Conservation (phyloP, 2,113 vertebrate genomes). For the Anarrhichthys ocellatus region DNA sequence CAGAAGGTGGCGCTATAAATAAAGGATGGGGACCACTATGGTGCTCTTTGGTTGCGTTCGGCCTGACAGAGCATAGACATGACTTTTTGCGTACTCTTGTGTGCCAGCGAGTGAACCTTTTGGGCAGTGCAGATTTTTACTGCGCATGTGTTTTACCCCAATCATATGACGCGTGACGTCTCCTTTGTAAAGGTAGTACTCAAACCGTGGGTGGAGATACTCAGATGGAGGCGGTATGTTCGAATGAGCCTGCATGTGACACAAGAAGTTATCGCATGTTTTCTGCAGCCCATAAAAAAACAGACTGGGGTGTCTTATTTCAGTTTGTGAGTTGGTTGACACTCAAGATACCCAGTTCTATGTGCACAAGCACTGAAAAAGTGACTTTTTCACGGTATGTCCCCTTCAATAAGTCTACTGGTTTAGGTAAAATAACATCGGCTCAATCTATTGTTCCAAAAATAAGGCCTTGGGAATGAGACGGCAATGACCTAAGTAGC, state of each 20-base stretch:
- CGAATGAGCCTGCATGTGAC: background rate
- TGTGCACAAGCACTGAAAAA: background rate
- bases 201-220: background rate
- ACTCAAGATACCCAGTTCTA: background rate
- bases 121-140: background rate
- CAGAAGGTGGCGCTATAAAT: background rate
- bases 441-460: background rate
- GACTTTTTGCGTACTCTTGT: background rate
- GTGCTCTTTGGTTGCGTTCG: background rate
- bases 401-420: background rate
- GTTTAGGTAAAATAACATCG: conserved; percentile 2
- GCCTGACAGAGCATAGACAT: background rate
- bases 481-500: conserved; percentile 23
- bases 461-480: conserved; percentile 7
- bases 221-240: background rate
- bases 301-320: background rate
- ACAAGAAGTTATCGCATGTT: background rate
- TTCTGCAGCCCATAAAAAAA: background rate
- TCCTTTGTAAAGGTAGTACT: background rate
- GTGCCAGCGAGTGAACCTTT: background rate
- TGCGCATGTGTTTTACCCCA: background rate
- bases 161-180: background rate
- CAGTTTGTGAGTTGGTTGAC: background rate
- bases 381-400: background rate
- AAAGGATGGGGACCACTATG: background rate